These are phyloP conservation scores for Ursus arctos DNA, from an alignment of 2,113 vertebrate genomes.

Conservation along the genomic window DNA sequence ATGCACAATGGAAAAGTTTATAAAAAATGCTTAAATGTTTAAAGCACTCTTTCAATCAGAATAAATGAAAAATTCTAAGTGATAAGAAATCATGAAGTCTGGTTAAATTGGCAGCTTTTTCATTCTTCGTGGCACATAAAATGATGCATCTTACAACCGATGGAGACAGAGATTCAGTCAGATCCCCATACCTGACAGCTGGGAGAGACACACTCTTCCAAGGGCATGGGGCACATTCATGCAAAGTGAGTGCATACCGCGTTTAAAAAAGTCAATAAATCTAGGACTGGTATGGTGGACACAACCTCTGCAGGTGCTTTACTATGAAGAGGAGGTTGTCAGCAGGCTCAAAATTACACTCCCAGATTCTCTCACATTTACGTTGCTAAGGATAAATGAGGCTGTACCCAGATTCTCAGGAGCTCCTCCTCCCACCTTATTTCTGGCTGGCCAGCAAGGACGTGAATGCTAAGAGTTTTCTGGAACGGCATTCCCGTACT, in stretches of 20 bases:
- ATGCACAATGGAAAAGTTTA: neutral
- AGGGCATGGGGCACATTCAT: neutral
- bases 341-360: neutral
- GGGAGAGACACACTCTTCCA: accelerated
- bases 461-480: accelerated
- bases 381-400: neutral
- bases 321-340: neutral
- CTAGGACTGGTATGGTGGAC: neutral
- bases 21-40: neutral
- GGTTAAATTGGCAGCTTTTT: neutral
- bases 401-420: neutral
- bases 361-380: neutral
- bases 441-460: neutral
- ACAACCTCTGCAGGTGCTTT: neutral
- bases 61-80: neutral
- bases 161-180: neutral
- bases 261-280: neutral
- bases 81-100: neutral
- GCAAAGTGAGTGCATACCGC: neutral
- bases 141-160: accelerated
- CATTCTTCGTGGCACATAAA: neutral
- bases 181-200: neutral
- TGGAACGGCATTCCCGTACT: neutral
- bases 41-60: neutral
- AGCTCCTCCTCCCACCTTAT: neutral